These are phyloP conservation scores for Gymnobelideus leadbeateri DNA, from an alignment of 2,113 vertebrate species.

Conservation along the genomic window DNA sequence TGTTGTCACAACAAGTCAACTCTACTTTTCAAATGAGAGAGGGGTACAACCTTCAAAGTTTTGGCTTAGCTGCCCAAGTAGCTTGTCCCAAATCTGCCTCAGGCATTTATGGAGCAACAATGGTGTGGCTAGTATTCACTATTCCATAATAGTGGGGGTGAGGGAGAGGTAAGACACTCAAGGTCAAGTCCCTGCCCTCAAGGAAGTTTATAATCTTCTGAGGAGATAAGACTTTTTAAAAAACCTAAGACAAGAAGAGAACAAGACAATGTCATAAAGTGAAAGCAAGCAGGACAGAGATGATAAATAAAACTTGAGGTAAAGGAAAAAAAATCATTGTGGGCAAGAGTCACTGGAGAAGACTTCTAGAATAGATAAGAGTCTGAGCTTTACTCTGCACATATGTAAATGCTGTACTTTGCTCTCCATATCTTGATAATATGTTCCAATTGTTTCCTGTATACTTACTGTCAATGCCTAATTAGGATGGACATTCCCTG, in stretches of 20 bases:
- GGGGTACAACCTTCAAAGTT: background rate
- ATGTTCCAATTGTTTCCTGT: background rate
- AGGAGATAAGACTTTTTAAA: background rate
- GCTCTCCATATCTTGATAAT: background rate
- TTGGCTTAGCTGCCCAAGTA: background rate
- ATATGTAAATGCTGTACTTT: background rate
- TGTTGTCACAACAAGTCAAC: no score
- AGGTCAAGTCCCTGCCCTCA: background rate
- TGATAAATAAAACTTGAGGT: background rate
- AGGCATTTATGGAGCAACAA: background rate
- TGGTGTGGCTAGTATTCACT: background rate
- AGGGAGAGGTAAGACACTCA: background rate
- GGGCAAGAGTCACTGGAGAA: background rate
- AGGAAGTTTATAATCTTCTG: background rate
- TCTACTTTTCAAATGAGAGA: background rate
- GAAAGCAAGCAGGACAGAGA: background rate
- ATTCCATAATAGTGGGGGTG: background rate
- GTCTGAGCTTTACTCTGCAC: background rate
- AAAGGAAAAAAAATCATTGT: background rate
- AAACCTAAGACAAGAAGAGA: background rate
- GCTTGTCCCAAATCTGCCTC: background rate
- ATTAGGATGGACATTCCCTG: background rate
- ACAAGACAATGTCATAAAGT: background rate
- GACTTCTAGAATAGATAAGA: no score
- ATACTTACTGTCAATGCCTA: background rate